Base-by-base conservation (phyloP, 2,888 invertebrate genomes). In the Ypsolopha scabrella region DNA sequence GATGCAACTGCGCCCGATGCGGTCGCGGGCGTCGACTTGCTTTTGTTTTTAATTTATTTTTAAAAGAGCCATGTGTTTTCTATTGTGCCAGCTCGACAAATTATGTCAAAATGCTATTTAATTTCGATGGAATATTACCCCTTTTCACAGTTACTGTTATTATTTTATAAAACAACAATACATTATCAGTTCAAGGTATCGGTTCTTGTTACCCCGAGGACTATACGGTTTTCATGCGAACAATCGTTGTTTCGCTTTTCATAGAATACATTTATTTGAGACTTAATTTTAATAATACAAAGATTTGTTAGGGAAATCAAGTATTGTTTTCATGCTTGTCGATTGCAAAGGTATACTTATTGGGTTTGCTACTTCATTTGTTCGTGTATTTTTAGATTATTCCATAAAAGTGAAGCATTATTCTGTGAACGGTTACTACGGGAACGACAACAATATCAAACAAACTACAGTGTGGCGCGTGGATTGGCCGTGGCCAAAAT, bases 171-270 rank as follows among this genome's bases (percentile, higher is more conserved):
- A 55, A 57, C 56, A 58, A 56, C 56, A 65, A 64, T 63, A 56
- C 52, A 50, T 54, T 65, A 64, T 65, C 63, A 52, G 57, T 54
- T 53, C 52, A 54, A 55, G 54, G 55, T 57, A 63, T 62, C 61
- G 48, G 56, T 43, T 60, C 56, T 54, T 54, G 54, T 57, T 61
- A 58, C 60, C 66, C 65, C 66, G 56, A 59, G 58, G 62, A 61
- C n/a, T 43, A 13, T 33, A 61, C 56, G 53, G 51, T 55, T 51
- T 60, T 56, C 57, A 52, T n/a, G 43, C 51, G 54, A 57, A 59
- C 58, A 56, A 56, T 60, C 56, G 61, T 57, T 55, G 57, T 52
- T 44, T 55, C 54, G 56, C 58, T 58, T 54, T 57, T 35, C 47
- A 37, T 35, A 24, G 47, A 47, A 47, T 11, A 47, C 36, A 13